Conservation (phyloP, 2,797 vertebrate genomes). For the Molothrus ater region DNA sequence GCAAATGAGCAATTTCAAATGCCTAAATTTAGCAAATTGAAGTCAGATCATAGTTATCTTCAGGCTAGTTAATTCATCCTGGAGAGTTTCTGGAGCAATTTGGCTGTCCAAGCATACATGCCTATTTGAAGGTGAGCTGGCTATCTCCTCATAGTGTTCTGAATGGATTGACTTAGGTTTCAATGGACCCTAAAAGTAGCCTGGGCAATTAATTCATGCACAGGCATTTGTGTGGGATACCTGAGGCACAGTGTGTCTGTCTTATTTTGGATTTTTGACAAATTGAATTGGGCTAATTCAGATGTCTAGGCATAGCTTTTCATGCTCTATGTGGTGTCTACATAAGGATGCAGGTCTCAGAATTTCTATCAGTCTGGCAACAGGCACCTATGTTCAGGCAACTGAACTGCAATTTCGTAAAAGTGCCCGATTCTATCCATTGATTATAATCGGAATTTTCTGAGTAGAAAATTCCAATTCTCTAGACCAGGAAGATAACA, state of each 20-base stretch:
- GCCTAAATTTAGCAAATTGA: background rate
- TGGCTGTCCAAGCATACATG: background rate
- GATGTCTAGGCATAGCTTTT: background rate
- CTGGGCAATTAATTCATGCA: background rate
- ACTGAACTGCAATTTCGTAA: background rate
- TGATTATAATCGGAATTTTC: background rate
- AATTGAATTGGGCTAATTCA: background rate
- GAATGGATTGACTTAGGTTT: background rate
- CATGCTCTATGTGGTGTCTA: background rate
- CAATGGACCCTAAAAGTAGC: background rate
- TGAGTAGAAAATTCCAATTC: background rate
- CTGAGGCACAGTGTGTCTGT: background rate
- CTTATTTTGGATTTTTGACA: background rate
- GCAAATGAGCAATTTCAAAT: background rate
- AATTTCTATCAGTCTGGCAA: background rate
- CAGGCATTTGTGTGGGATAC: background rate
- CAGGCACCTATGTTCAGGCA: background rate
- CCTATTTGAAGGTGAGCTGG: background rate
- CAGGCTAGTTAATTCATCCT: background rate
- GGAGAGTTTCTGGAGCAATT: background rate
- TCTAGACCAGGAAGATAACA: background rate
- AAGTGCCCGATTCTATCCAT: background rate
- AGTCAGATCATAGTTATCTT: background rate
- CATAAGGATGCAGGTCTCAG: background rate
- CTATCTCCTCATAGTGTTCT: background rate